Conservation (phyloP, 2,888 invertebrate genomes). For the Spodoptera littoralis region DNA sequence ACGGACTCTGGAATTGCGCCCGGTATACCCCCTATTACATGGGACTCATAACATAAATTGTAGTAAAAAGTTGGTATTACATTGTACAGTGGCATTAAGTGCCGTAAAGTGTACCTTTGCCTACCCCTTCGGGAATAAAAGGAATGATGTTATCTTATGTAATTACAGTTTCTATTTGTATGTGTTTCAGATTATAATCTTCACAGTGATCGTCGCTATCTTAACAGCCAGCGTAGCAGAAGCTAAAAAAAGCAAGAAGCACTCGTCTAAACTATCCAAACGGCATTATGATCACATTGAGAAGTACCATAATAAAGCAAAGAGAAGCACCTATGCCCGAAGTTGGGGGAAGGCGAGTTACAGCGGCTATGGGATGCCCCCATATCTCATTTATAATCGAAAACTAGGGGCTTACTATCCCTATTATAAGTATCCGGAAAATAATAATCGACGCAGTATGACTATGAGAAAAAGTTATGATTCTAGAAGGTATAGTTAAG, state of each 20-base stretch:
- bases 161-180: too few relatives aligned
- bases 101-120: too few relatives aligned
- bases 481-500: slow-evolving; percentile 19
- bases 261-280: slow-evolving; percentile 19
- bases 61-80: too few relatives aligned
- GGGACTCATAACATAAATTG: too few relatives aligned
- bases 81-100: too few relatives aligned
- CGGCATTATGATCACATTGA: slow-evolving; percentile 15
- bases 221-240: slow-evolving; percentile 23
- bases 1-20: too few relatives aligned
- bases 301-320: slow-evolving; percentile 53
- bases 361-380: slow-evolving; percentile 67
- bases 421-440: slow-evolving; percentile 75
- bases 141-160: too few relatives aligned
- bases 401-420: slow-evolving; percentile 80
- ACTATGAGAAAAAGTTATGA: slow-evolving; percentile 30
- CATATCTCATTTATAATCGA: slow-evolving; percentile 79
- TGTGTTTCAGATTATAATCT: slow-evolving; percentile 57
- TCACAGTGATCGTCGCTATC: slow-evolving; percentile 45
- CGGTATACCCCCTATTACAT: too few relatives aligned
- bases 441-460: slow-evolving; percentile 61
- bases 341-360: slow-evolving; percentile 61
- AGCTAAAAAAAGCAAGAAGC: slow-evolving; percentile 42
- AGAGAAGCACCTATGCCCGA: slow-evolving; percentile 63
- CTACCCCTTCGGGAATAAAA: too few relatives aligned